Evolutionary conservation across 1,140 invertebrate genomes (phyloP), one percentile per base, ranked within the genome.

Genomic region (Eupeodes corollae): DNA sequence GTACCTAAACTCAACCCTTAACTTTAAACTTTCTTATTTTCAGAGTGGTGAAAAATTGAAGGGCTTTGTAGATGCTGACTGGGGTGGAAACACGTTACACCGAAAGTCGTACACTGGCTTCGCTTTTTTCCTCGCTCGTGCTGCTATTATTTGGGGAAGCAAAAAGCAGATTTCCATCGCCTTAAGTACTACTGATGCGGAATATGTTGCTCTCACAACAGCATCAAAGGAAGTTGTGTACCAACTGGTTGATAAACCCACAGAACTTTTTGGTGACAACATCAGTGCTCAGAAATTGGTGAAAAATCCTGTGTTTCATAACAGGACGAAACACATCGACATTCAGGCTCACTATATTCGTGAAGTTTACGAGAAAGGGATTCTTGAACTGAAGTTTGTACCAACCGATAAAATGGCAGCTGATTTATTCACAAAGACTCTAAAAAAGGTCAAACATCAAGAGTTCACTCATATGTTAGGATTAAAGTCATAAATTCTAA

Each of bases 241-340:
- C 46, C 10, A 41, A 11, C 16, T 41, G 16, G 16, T n/a, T 19
- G 39, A 31, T 6, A 42, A 45, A 15, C 42, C 42, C 16, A 48
- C 40, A 5, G 14, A 41, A 18, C 14, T 52, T 6, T 34, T 30
- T 14, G 34, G 43, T 13, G 52, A 56, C 40, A 56, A 52, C 37
- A 14, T 41, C 15, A 47, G 54, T 12, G 52, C 54, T 11, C 35
- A 47, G 39, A 33, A 42, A 13, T 14, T 51, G 8, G 42, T 39
- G 6, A 40, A 41, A 11, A 72, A 72, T 55, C 60, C 59, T 9
- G 57, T 68, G 18, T 58, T 52, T 37, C 58, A 68, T 42, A 43
- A 50, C 21, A 51, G 62, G 30, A 63, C 61, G 0, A 72, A 73
- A 44, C 70, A 71, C 44, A 71, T 73, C 18, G 63, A 70, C 47